Evolutionary conservation across 2,888 invertebrate genomes (phyloP), one percentile per base, ranked within the genome.

Genomic region (Julus scanicus): DNA sequence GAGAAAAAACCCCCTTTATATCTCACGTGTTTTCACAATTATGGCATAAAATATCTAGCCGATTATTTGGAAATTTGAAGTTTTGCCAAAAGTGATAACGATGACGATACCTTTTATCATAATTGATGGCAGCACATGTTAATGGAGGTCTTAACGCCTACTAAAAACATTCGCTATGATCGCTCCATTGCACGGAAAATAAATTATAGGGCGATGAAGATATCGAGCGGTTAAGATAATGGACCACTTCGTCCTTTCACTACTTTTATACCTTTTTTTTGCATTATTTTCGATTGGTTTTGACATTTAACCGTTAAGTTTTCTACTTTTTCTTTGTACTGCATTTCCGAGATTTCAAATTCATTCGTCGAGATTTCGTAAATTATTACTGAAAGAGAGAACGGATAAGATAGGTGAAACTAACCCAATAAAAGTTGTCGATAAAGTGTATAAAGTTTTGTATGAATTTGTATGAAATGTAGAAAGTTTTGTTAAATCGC

Each of bases 181-280:
- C 53, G 15, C 53, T 53, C 15, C 15, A 53, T 53, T 53, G 53
- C 53, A 53, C 15, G 53, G 53, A 11, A 53, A 53, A 53, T 53
- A 53, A 53, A 53, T 53, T 53, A 53, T 13, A 17, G 53, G 15
- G 1, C 53, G 15, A 53, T 17, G 15, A 15, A 53, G 53, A 53
- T 53, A 53, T 53, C 53, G 53, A 53, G 53, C 53, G 53, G 53
- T 53, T 53, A 53, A 53, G 53, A 53, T 53, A 53, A 53, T 53
- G 53, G 53, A 4, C 53, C 53, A 53, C 53, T 53, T 53, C 15
- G 13, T 15, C 53, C 13, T 53, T 44, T 1, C 2, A 44, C 44
- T 44, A 8, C 8, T 44, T 44, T n/a, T n/a, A n/a, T n/a, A n/a
- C n/a, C n/a, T n/a, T 44, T 44, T 44, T 44, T 8, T 44, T 15